phyloP scores from a whole-genome alignment of 2,888 invertebrate species.

The Pogonocherus hispidulus region DNA sequence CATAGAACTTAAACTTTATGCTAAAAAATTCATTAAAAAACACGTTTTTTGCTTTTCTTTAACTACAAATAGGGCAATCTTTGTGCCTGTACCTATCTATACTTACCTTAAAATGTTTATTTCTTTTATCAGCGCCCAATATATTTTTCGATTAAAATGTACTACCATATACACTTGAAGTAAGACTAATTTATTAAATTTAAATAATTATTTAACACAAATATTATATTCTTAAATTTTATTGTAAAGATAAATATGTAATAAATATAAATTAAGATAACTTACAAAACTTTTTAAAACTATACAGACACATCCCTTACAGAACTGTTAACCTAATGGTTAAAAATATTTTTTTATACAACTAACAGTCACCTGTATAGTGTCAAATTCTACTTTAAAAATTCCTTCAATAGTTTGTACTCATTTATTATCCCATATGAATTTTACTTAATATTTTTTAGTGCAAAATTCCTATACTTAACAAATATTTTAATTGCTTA shows the following conservation, averaged over 20 bases:
- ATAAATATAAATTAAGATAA: conserved; percentile 4
- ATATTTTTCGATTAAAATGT: too few relatives aligned
- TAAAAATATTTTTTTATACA: conserved; percentile 13
- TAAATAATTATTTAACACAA: background rate
- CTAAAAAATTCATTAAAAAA: too few relatives aligned
- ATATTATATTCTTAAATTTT: conserved; percentile 2
- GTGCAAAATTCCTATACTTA: background rate
- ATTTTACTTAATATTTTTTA: background rate
- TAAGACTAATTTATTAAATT: too few relatives aligned
- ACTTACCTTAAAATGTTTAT: too few relatives aligned
- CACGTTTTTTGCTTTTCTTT: too few relatives aligned
- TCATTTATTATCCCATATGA: background rate
- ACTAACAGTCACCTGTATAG: conserved; percentile 2
- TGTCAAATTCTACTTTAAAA: conserved; percentile 1
- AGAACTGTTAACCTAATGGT: conserved; percentile 3
- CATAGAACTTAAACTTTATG: too few relatives aligned
- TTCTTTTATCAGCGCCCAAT: too few relatives aligned
- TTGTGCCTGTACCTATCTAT: too few relatives aligned
- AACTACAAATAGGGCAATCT: too few relatives aligned
- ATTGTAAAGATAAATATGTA: conserved; percentile 9
- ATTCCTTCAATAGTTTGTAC: conserved; percentile 10
- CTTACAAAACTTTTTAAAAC: conserved; percentile 1
- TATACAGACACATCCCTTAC: background rate
- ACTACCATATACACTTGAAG: too few relatives aligned
- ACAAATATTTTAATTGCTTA: background rate